Evolutionary conservation across 2,797 vertebrate genomes (phyloP), one percentile per base, ranked within the genome.

Genomic region (Phaenicophaeus curvirostris): DNA sequence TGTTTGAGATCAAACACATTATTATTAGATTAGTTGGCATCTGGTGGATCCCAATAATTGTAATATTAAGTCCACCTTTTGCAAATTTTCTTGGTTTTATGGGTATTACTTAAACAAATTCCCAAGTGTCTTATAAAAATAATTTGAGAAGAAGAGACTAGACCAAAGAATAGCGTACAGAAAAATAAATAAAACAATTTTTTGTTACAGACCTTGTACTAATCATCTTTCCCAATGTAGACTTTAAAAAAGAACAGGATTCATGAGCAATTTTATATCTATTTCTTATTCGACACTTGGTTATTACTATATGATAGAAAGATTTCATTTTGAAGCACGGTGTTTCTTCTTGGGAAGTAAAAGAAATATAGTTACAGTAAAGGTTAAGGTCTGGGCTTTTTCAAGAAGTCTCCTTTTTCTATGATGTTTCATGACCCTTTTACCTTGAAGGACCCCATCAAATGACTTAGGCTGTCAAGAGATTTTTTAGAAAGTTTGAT

Each of bases 381-480:
- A 94, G 76, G 69, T 57, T 87, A 81, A 94, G 25, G 33, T 41
- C 75, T 92, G 39, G 81, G 62, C 8, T 15, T 78, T 95, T 92
- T 93, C n/a, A 95, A 93, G 85, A 75, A 90, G 30, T 18, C 62
- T 69, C 25, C 18, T 68, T 84, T 77, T 84, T 42, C 58, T 93
- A 50, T 91, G 85, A 91, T 75, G 72, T 51, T 95, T 85, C 72
- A 13, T 53, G 72, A 86, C 55, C 57, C 55, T 93, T 94, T 93
- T 95, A 69, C 75, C 65, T 85, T 85, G 68, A 87, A 87, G 69
- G 35, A 77, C 72, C 46, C 81, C 75, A 68, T 95, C 87, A 95
- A 96, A 94, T 83, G 61, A 91, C 73, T 96, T 69, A 84, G 88
- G 85, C n/a, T 92, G 82, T 41, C 54, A 57, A 42, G 46, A 55